Evolutionary conservation across 2,113 vertebrate genomes (phyloP), one percentile per base, ranked within the genome.

Genomic region (Seriola aureovittata): DNA sequence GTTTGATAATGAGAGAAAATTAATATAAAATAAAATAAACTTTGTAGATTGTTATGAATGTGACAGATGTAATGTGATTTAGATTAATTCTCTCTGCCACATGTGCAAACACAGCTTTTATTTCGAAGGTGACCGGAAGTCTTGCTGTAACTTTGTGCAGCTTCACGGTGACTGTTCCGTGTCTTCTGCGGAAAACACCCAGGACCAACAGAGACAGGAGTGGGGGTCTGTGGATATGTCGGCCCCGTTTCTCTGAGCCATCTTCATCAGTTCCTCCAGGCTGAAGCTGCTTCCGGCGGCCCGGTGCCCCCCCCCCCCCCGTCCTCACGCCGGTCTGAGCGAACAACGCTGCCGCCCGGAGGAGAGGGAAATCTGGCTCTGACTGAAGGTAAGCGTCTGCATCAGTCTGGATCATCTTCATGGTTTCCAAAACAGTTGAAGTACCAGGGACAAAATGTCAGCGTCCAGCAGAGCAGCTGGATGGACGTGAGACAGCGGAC

Each of bases 111-210:
- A 36, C 34, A 36, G 34, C 0, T 17, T 78, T 50, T 86, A 86
- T 75, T 87, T 75, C 67, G 74, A 80, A 71, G 66, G 3, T 17
- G 1, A 63, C 38, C 76, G 77, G 85, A 85, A 85, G 5, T 64
- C 0, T 4, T 8, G 2, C 14, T 1, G 17, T 17, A 1, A 29
- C 1, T 36, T 6, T 5, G 2, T 34, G 21, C 1, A 19, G 0
- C 12, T 83, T 64, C 19, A 32, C 8, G 21, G 12, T 46, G 23
- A 11, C 67, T 38, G 79, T 42, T 80, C 71, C 17, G 46, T 73
- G 64, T 72, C 19, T 76, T 63, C 69, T 73, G 69, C 62, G 80
- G 87, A 85, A 88, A 86, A 88, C 81, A 86, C 57, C 58, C 69
- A 40, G 57, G 63, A 34, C 40, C 9, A 9, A 23, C 12, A 38